Percentiles rank a stretch among this genome's conserved stretches.
Evolutionary conservation across 2,888 invertebrate genomes (phyloP).

Genomic region (Drosophila kokeensis): DNA sequence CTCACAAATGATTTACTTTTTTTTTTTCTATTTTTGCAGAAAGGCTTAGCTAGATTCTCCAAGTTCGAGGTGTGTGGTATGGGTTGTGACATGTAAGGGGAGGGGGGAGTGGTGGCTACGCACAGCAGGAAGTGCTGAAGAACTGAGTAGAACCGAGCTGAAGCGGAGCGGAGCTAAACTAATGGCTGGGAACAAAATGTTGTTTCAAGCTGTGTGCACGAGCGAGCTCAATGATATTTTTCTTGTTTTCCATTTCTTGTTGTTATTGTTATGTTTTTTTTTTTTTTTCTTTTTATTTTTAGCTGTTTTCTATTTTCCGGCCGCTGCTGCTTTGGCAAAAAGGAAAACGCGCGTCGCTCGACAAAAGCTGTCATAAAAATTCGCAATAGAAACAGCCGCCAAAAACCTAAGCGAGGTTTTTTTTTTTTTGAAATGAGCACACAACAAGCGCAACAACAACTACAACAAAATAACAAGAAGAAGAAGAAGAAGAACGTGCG

Average conservation of each 20-base stretch:
- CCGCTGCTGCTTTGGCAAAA: neutral
- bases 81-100: neutral
- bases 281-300: constrained; percentile 11
- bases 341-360: constrained; percentile 19
- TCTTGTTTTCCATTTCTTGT: constrained; percentile 11
- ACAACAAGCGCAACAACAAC: constrained; percentile 36
- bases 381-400: constrained; percentile 67
- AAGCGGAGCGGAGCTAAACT: constrained; percentile 56
- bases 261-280: constrained; percentile 20
- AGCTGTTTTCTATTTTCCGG: constrained; percentile 2
- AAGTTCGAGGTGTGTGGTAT: constrained; percentile 30
- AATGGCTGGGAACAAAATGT: constrained; percentile 75
- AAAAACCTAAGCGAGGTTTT: constrained; percentile 72
- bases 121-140: constrained; percentile 47
- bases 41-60: constrained; percentile 3
- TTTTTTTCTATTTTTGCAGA: neutral
- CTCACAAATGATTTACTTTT: constrained; percentile 37
- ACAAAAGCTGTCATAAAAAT: constrained; percentile 72
- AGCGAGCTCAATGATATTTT: constrained; percentile 71
- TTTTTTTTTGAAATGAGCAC: constrained; percentile 66
- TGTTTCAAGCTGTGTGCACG: constrained; percentile 79
- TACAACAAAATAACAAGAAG: neutral
- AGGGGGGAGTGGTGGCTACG: neutral
- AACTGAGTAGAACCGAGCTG: constrained; percentile 17
- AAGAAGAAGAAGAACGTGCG: constrained; percentile 17